Base-by-base conservation (phyloP, 2,113 vertebrate genomes). In the Clarias batrachus region DNA sequence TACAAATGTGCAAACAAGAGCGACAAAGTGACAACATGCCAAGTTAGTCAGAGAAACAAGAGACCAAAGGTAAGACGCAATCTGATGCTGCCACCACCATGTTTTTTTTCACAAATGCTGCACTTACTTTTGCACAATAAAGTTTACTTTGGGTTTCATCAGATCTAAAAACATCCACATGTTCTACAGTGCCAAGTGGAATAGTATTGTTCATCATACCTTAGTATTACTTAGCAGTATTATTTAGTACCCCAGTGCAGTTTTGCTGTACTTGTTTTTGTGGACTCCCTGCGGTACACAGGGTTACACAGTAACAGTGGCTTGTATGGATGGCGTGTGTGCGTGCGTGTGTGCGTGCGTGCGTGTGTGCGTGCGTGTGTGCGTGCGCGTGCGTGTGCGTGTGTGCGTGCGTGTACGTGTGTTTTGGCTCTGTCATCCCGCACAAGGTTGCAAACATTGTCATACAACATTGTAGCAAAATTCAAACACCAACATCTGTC, bases 241-340 rank as follows among this genome's bases (percentile, higher is more conserved):
- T 25, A 25, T 23, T 27, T 27, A n/a, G n/a, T 27, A 27, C n/a
- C 30, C 14, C 74, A 30, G 52, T 10, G 17, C 21, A 9, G 9
- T 21, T 41, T 80, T 71, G 19, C 14, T 59, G 16, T 37, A 70
- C 4, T 25, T 25, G 17, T 23, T 14, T 59, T 56, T 0, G 9
- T 59, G n/a, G 25, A 95, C 98, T 95, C 91, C 99, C 98, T 85
- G 96, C 97, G 81, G 94, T 91, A 93, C 83, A 93, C 94, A 0
- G 98, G 96, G 14, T 99, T 96, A 88, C 99, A 94, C 0, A 99
- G 91, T 4, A 99, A 99, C 92, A 0, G 95, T 96, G 0, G 98
- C 96, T 9, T 96, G 95, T 23, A 95, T 94, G 0, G 96, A 94
- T 0, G 97, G 96, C 23, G 30, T 33, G 30, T 33, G 30, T 33